Percentiles rank a stretch among this genome's conserved stretches.
Evolutionary conservation across 1,140 invertebrate genomes (phyloP).

Genomic region (Carcinoscorpius rotundicauda): DNA sequence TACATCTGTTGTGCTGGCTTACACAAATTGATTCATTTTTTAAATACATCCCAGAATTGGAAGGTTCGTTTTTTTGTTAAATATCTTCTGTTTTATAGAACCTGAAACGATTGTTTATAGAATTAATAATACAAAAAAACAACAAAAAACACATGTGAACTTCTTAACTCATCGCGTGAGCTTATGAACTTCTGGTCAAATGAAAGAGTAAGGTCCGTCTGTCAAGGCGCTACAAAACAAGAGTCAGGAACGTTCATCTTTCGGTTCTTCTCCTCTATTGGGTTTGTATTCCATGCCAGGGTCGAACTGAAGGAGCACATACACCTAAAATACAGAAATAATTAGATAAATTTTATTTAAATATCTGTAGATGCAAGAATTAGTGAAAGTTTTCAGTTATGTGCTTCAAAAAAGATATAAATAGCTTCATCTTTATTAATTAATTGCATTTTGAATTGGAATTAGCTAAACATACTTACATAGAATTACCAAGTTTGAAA

Average conservation of each 20-base stretch:
- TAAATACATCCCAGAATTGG: too few relatives aligned
- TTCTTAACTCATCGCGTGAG: neutral
- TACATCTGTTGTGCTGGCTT: too few relatives aligned
- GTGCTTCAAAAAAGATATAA: neutral
- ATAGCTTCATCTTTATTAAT: constrained; percentile 2
- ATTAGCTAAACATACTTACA: neutral
- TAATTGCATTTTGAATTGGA: constrained; percentile 14
- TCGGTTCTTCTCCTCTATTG: constrained; percentile 44
- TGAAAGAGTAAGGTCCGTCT: constrained; percentile 62
- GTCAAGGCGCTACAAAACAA: constrained; percentile 96
- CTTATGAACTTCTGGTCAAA: constrained; percentile 21
- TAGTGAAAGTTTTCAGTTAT: neutral
- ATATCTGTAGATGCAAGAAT: constrained; percentile 1
- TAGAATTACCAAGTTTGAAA: too few relatives aligned
- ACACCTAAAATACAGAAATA: constrained; percentile 49
- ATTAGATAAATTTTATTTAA: constrained; percentile 4
- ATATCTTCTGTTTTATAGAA: too few relatives aligned
- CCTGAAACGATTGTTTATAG: too few relatives aligned
- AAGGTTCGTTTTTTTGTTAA: too few relatives aligned
- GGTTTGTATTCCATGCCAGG: constrained; percentile 87
- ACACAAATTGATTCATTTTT: too few relatives aligned
- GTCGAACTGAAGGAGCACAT: constrained; percentile 92
- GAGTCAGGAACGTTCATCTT: constrained; percentile 61
- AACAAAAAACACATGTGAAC: too few relatives aligned
- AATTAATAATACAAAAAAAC: too few relatives aligned